Conservation (phyloP, 2,888 invertebrate species). For the Eurytoma adleriae region DNA sequence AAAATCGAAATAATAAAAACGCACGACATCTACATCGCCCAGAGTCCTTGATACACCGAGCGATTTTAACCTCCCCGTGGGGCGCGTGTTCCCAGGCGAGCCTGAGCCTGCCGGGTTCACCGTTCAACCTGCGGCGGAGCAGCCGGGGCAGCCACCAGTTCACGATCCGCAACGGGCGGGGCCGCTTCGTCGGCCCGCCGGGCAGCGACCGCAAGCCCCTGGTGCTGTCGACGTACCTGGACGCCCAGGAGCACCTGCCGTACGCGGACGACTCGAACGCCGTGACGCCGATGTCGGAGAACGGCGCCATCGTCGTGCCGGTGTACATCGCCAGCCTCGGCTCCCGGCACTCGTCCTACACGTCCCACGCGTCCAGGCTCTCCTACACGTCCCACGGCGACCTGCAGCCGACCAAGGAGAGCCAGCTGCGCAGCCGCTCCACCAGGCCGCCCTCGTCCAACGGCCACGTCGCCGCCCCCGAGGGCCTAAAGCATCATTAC, state of each 20-base stretch:
- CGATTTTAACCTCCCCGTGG: no score
- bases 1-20: no score
- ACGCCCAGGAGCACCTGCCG: slow-evolving; percentile 95
- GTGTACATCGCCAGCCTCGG: slow-evolving; percentile 91
- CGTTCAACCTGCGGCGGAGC: slow-evolving; percentile 94
- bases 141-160: slow-evolving; percentile 95
- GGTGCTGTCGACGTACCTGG: slow-evolving; percentile 95
- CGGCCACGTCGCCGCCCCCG: slow-evolving; percentile 71
- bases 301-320: slow-evolving; percentile 95
- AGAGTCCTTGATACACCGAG: neutral
- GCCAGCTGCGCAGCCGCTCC: slow-evolving; percentile 86
- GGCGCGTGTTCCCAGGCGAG: slow-evolving; percentile 86
- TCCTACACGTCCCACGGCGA: slow-evolving; percentile 97
- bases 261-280: slow-evolving; percentile 98
- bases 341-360: slow-evolving; percentile 95
- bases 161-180: slow-evolving; percentile 89
- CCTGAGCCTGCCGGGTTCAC: slow-evolving; percentile 97
- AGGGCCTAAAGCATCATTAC: slow-evolving; percentile 79
- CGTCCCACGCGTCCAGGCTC: slow-evolving; percentile 94
- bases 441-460: slow-evolving; percentile 79
- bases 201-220: slow-evolving; percentile 94
- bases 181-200: slow-evolving; percentile 85
- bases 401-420: slow-evolving; percentile 91
- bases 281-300: slow-evolving; percentile 98
- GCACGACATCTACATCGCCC: no score